Evolutionary conservation across 2,888 invertebrate species (phyloP).

Genomic region (Campopleginae sp.): DNA sequence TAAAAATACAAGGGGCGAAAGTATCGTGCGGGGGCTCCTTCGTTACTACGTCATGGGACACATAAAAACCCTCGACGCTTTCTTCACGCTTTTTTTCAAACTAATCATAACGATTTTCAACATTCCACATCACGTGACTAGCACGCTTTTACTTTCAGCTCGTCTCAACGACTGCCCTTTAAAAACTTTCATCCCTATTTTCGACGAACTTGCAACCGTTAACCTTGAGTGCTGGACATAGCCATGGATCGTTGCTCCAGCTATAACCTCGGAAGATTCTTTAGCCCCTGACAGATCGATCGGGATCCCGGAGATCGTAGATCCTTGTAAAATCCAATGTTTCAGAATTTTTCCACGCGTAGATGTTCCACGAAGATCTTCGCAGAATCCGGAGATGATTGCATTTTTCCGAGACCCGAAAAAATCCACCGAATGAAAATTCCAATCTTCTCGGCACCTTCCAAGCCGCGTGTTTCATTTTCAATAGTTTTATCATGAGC

Average conservation of each 20-base stretch:
- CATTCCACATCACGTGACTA: not conserved
- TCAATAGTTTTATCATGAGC: not conserved
- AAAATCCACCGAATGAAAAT: not conserved
- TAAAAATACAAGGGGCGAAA: constrained; percentile 83
- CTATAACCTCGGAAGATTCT: not conserved
- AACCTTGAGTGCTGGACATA: not conserved
- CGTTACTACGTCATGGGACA: constrained; percentile 40
- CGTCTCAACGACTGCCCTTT: not conserved
- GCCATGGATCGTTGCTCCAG: not conserved
- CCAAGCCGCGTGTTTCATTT: not conserved
- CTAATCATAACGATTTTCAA: not conserved
- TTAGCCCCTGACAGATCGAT: not conserved
- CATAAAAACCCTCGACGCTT: not conserved
- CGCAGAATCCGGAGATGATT: no score
- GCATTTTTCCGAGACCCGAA: no score
- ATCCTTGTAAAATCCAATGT: not conserved
- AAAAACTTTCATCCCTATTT: not conserved
- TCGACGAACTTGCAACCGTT: not conserved
- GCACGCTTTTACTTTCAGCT: not conserved
- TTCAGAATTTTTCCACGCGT: not conserved
- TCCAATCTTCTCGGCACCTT: not conserved
- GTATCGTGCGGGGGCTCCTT: constrained; percentile 68
- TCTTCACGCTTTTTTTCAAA: not conserved
- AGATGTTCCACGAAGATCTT: no score
- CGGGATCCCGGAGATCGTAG: not conserved